phyloP scores from a whole-genome alignment of 2,113 vertebrate genomes.

The Corynorhinus townsendii region DNA sequence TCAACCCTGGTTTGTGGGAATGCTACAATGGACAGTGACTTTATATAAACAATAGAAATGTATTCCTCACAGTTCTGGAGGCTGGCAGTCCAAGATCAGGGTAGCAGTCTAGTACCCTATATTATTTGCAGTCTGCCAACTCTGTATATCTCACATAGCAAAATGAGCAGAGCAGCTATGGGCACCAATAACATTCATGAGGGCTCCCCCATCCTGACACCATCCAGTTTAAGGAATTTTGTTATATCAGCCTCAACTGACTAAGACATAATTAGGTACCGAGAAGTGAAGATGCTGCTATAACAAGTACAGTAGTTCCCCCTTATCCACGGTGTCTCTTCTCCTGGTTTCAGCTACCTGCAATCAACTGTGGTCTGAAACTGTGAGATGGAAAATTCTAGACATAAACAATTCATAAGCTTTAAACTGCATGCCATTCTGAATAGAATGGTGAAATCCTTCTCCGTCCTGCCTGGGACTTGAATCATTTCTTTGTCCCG shows the following conservation, averaged over 20 bases:
- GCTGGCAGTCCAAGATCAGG: too few species aligned
- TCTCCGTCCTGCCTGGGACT: background rate
- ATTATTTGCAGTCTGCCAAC: too few species aligned
- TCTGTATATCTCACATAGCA: too few species aligned
- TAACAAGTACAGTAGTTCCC: background rate
- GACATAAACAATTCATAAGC: background rate
- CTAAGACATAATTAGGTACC: background rate
- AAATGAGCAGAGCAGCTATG: too few species aligned
- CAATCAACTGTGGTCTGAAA: background rate
- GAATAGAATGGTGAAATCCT: background rate
- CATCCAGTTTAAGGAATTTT: background rate
- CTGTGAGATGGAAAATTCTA: background rate
- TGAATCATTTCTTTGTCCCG: background rate
- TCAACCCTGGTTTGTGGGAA: background rate
- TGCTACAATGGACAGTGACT: background rate
- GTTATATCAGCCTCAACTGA: background rate
- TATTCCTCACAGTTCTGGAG: too few species aligned
- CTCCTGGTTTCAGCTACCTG: background rate
- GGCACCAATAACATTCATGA: too few species aligned
- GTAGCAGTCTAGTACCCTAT: too few species aligned
- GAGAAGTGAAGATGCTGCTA: background rate
- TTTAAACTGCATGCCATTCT: background rate
- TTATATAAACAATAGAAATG: background rate
- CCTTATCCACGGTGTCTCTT: background rate
- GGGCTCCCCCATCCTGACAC: too few species aligned